Base-by-base conservation (phyloP, 2,797 vertebrate genomes). In the Telmatherina bonti region DNA sequence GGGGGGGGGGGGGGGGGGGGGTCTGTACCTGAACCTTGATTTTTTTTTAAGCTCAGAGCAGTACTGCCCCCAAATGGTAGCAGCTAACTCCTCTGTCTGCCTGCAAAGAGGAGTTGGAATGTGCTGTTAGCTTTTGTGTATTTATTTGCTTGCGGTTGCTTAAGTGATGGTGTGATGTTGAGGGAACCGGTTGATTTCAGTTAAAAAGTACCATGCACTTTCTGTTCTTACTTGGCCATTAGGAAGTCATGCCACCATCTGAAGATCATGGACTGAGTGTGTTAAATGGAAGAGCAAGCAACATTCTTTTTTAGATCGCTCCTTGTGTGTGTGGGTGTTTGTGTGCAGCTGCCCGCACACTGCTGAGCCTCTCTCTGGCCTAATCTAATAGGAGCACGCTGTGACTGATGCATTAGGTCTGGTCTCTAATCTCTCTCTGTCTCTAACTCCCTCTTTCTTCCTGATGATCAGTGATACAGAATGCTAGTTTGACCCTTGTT, bases 381-480 rank as follows among this genome's bases (percentile, higher is more conserved):
- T 94, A 95, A 94, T 95, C 91, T 91, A 93, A 94, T 94, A 89
- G 92, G 88, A 86, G 88, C 87, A 88, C 68, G 78, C 89, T 94
- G 91, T 91, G 90, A 92, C 91, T 90, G 91, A 93, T 93, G 91
- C 91, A 93, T 94, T 93, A 91, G 89, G 81, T 87, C 88, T 89
- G 86, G 81, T 84, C 91, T 90, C 81, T 88, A 89, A 91, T 91
- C 87, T 92, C 88, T 86, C 84, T 87, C 89, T 83, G 36, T 35
- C 85, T 87, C 83, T 72, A 15, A 69, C 76, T 70, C 68, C 69
- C 67, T 82, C 62, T 75, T 83, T 82, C 80, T 67, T 79, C 66
- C 78, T 77, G 75, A 82, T 87, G 87, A 81, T 85, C 82, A 72
- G 80, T 82, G 87, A 85, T 89, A 84, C 80, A 68, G 87, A 88